Conservation (phyloP, 2,888 invertebrate genomes). For the Heliconius sara region DNA sequence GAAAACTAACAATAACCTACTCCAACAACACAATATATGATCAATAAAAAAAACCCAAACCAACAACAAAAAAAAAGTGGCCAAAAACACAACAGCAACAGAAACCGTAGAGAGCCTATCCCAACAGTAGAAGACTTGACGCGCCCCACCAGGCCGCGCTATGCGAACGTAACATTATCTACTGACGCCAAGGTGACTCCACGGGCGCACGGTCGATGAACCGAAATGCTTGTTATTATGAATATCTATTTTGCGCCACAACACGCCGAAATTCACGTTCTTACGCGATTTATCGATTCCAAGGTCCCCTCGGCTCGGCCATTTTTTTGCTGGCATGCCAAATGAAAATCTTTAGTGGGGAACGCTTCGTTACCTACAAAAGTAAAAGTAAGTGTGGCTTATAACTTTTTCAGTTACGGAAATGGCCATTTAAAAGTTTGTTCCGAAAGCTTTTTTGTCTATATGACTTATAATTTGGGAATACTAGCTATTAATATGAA, state of each 20-base stretch:
- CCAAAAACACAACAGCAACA: background rate
- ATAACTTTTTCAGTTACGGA: slow-evolving; percentile 34
- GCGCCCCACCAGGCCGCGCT: slow-evolving; percentile 52
- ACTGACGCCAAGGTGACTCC: slow-evolving; percentile 72
- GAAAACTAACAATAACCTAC: no score
- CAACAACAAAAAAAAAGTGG: background rate
- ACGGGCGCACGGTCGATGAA: slow-evolving; percentile 77
- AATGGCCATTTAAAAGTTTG: slow-evolving; percentile 31
- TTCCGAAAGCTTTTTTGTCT: slow-evolving; percentile 5
- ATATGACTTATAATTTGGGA: slow-evolving; percentile 11
- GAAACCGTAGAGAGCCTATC: slow-evolving; percentile 42
- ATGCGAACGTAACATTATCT: slow-evolving; percentile 73
- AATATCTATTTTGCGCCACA: slow-evolving; percentile 66
- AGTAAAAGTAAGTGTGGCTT: slow-evolving; percentile 41
- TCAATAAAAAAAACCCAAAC: background rate
- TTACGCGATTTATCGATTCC: slow-evolving; percentile 52
- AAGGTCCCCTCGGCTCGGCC: slow-evolving; percentile 49
- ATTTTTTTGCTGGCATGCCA: slow-evolving; percentile 46
- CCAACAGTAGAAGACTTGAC: slow-evolving; percentile 54
- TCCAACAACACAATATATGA: background rate
- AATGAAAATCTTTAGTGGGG: slow-evolving; percentile 38
- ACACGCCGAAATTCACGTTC: slow-evolving; percentile 52
- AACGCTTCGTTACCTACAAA: slow-evolving; percentile 36
- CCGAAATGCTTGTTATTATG: slow-evolving; percentile 61
- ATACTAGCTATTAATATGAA: background rate